Conservation (phyloP, 2,113 vertebrate genomes). For the Leucopsar rothschildi region DNA sequence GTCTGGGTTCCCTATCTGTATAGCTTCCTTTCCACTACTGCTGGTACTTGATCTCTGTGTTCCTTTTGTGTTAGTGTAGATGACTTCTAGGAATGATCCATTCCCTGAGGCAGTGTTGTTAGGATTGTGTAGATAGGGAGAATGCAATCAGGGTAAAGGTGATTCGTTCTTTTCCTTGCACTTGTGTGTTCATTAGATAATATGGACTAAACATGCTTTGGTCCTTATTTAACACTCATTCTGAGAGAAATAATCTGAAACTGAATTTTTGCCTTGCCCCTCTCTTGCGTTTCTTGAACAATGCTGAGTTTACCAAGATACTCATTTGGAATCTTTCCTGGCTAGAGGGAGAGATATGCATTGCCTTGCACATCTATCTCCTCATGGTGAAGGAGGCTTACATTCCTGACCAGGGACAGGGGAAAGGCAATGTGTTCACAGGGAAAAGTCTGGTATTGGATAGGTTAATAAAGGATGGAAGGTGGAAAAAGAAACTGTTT, state of each 20-base stretch:
- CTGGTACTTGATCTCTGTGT: background rate
- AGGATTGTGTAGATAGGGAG: background rate
- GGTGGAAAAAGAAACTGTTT: background rate
- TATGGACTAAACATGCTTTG: background rate
- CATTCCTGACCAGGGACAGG: background rate
- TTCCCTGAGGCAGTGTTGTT: background rate
- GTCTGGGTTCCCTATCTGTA: conserved; percentile 13
- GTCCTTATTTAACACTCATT: background rate
- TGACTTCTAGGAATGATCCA: background rate
- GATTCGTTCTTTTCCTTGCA: background rate
- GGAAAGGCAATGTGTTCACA: background rate
- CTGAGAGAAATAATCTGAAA: background rate
- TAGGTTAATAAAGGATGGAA: background rate
- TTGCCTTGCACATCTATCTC: background rate
- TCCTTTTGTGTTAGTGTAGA: background rate
- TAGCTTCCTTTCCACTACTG: background rate
- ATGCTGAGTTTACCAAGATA: background rate
- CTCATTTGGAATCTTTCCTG: background rate
- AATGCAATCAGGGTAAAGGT: background rate
- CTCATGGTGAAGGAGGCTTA: background rate
- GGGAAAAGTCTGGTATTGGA: background rate
- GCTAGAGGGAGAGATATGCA: background rate
- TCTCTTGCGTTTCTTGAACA: background rate
- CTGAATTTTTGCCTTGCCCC: background rate
- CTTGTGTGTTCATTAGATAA: background rate